Percentiles rank a stretch among this genome's conserved stretches.
These are phyloP conservation scores for Acanthis flammea DNA, from an alignment of 2,797 vertebrate species.

Conservation along the genomic window DNA sequence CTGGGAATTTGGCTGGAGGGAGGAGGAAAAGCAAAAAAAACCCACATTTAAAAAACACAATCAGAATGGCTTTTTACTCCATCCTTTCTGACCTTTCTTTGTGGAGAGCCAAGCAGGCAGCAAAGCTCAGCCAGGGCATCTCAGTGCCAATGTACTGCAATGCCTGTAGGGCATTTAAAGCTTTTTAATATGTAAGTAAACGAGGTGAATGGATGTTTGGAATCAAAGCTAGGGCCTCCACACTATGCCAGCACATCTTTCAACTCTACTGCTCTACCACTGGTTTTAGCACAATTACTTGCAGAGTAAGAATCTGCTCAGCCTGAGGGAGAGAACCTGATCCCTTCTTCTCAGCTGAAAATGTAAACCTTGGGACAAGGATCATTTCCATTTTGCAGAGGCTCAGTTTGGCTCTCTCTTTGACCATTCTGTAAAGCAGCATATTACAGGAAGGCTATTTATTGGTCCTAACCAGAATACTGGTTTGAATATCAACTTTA, in stretches of 20 bases:
- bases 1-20: neutral
- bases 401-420: neutral
- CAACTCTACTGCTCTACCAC: neutral
- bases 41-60: neutral
- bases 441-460: neutral
- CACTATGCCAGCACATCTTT: neutral
- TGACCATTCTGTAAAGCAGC: neutral
- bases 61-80: neutral
- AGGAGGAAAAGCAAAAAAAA: neutral
- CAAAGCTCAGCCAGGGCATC: neutral
- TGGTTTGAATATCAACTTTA: neutral
- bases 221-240: neutral
- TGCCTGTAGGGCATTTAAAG: neutral
- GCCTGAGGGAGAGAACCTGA: slow-evolving; percentile 1
- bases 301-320: neutral
- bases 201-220: neutral
- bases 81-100: neutral
- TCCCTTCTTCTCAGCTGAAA: neutral
- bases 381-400: neutral
- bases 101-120: neutral
- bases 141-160: neutral
- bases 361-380: neutral
- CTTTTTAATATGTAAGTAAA: neutral
- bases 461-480: neutral
- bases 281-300: neutral